Base-by-base conservation (phyloP, 1,140 invertebrate species). In the Heliothis subflexa region DNA sequence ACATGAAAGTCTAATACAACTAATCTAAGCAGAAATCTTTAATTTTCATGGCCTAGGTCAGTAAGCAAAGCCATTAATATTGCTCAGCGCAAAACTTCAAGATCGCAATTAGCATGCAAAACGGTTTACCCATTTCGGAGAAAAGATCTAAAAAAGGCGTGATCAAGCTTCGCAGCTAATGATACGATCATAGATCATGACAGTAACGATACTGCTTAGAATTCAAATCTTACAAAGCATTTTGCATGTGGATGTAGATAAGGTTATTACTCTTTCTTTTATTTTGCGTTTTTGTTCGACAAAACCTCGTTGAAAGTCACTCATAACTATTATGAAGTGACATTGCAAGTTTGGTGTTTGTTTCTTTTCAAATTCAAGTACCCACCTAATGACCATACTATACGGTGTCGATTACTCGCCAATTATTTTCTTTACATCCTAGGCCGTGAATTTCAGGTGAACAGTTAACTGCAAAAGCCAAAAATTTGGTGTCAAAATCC, bases 131-230 rank as follows among this genome's bases (percentile, higher is more conserved):
- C 62, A 33, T 66, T 66, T 66, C 62, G 40, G 40, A 66, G 62
- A 66, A 66, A 66, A 66, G 62, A 66, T 66, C 62, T 66, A 47
- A 47, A 66, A 59, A 66, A 47, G 62, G 40, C 62, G 62, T 66
- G 62, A 47, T 45, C 40, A 16, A 40, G 40, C 62, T 66, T 47
- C 45, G 62, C 45, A 66, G 33, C 21, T 66, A 66, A 66, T 47
- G 62, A 66, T 66, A 66, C 62, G 16, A 66, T 66, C 40, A 16
- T 66, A 66, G 62, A 66, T 66, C 62, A 47, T 66, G 62, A 45
- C 62, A 18, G 18, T 47, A 47, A 66, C 47, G 62, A 47, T 16
- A 40, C 62, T 3, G 62, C 62, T 66, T 66, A 66, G n/a, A 66
- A 66, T 66, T 66, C 62, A 18, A 12, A 40, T 66, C 62, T 18